phyloP scores from a whole-genome alignment of 2,113 vertebrate genomes.

The Nestor notabilis region DNA sequence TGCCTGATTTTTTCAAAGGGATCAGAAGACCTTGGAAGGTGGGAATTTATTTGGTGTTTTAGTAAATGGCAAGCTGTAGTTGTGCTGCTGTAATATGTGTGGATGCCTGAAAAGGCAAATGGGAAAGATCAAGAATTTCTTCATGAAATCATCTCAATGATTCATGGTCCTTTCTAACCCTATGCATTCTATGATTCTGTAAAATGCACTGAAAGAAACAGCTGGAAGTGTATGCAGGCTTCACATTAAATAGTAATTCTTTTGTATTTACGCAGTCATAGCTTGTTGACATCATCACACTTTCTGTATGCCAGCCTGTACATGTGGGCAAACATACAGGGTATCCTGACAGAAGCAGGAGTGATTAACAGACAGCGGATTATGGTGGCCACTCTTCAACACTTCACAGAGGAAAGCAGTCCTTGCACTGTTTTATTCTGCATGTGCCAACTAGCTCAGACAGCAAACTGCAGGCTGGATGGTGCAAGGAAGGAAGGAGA shows the following conservation, averaged over 20 bases:
- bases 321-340: background rate
- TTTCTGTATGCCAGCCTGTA: background rate
- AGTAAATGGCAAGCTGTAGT: background rate
- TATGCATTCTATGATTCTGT: background rate
- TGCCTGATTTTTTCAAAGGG: constrained; percentile 88
- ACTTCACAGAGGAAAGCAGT: background rate
- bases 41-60: background rate
- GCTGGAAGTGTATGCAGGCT: background rate
- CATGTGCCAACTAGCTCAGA: background rate
- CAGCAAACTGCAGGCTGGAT: background rate
- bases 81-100: background rate
- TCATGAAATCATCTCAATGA: background rate
- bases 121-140: background rate
- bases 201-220: background rate
- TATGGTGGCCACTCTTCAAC: background rate
- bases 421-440: background rate
- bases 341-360: background rate
- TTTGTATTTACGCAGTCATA: background rate
- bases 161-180: background rate
- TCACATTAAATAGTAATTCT: background rate
- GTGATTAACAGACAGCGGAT: background rate
- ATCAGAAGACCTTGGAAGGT: constrained; percentile 87
- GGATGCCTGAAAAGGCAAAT: background rate
- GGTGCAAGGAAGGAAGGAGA: background rate
- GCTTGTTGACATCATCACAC: background rate